phyloP scores from a whole-genome alignment of 2,113 vertebrate genomes.

The Mesocricetus auratus region DNA sequence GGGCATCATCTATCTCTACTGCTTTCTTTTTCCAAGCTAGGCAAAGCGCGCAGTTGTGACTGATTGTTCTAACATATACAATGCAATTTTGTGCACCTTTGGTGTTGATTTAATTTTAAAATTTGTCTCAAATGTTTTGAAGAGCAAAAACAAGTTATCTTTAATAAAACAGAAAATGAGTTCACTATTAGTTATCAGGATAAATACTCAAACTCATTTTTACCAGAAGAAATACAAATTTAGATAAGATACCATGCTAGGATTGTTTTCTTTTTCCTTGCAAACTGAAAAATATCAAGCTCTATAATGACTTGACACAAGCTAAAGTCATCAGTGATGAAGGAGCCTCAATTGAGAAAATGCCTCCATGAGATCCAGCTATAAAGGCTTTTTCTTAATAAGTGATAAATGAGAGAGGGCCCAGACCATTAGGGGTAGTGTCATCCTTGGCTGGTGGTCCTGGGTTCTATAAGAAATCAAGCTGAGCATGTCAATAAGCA shows the following conservation, averaged over 20 bases:
- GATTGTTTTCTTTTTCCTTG: background rate
- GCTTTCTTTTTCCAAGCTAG: background rate
- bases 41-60: background rate
- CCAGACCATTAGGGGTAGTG: background rate
- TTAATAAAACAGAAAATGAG: slow-evolving; percentile 45
- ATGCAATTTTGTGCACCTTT: background rate
- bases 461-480: background rate
- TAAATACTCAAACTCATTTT: slow-evolving; percentile 44
- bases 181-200: background rate
- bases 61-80: background rate
- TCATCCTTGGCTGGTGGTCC: background rate
- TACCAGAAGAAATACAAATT: slow-evolving; percentile 37
- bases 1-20: background rate
- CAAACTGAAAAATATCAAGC: slow-evolving; percentile 26
- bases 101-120: background rate
- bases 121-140: background rate
- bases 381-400: background rate
- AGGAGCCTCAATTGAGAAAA: background rate
- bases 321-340: background rate
- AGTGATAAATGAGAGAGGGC: background rate
- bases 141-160: background rate
- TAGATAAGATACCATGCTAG: background rate
- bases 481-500: background rate
- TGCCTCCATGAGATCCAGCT: background rate
- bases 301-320: background rate